phyloP scores from a whole-genome alignment of 2,888 invertebrate species.

The Dimorphilus gyrociliatus region DNA sequence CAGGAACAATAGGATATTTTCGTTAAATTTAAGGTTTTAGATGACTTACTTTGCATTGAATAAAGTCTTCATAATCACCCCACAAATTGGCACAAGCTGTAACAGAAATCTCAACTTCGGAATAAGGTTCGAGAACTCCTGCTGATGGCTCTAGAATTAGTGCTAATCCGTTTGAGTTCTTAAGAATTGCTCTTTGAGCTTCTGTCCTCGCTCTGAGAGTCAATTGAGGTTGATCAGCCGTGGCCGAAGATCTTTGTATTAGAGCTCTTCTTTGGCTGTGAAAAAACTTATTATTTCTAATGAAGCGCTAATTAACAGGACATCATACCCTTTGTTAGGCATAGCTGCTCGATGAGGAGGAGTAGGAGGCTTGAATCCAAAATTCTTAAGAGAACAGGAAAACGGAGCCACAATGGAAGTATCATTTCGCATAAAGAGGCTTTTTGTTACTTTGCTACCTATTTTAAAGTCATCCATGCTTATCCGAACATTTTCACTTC shows the following conservation, averaged over 20 bases:
- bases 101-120: conserved; percentile 21
- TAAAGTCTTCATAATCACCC: conserved; percentile 27
- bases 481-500: no score
- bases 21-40: not conserved
- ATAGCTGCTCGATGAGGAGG: conserved; percentile 12
- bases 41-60: conserved; percentile 20
- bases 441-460: conserved; percentile 16
- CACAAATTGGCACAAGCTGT: conserved; percentile 30
- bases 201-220: no score
- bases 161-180: conserved; percentile 22
- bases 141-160: conserved; percentile 19
- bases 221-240: no score
- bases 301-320: not conserved
- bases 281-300: conserved; percentile 3
- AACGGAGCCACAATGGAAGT: conserved; percentile 26
- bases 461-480: conserved; percentile 14
- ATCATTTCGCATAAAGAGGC: conserved; percentile 23
- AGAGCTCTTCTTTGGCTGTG: conserved; percentile 15
- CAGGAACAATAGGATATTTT: not conserved
- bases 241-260: conserved; percentile 23
- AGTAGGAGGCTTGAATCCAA: conserved; percentile 18
- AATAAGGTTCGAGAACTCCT: conserved; percentile 22
- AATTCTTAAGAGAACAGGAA: conserved; percentile 17
- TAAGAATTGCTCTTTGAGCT: conserved; percentile 20
- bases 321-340: conserved; percentile 8